Base-by-base conservation (phyloP, 2,797 vertebrate genomes). In the Oophaga sylvatica region DNA sequence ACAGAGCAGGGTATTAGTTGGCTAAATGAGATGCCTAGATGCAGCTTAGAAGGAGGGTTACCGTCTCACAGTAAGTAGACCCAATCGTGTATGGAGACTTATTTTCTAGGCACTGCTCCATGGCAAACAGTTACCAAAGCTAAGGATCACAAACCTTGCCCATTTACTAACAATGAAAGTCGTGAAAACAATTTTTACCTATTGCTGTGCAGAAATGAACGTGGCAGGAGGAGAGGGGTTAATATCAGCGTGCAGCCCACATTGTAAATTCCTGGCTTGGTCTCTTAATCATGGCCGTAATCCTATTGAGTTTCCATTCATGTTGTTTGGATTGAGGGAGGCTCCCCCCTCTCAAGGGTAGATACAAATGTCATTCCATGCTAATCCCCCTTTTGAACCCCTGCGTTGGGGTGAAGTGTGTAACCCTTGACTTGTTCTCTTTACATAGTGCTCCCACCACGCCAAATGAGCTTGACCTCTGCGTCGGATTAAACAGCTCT, bases 281-380 rank as follows among this genome's bases (percentile, higher is more conserved):
- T 45, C 88, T 80, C 82, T 78, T 89, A 76, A 82, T 89, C 71
- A 59, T 70, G 80, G 77, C 71, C 62, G 71, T 89, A 89, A 89
- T 89, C 88, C 84, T 83, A 83, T 80, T 87, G 84, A 89, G 73
- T 86, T 80, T 78, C 60, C 75, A 83, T 87, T 89, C 65, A 71
- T 79, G 80, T 75, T 89, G 80, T 89, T 89, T 86, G 84, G 87
- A 86, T 86, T 86, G 83, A 41, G 82, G 82, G 83, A 83, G 56
- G 73, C 63, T 70, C 70, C 88, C 53, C n/a, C 62, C 48, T 76
- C 82, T 78, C 57, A 89, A 79, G 80, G 73, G 71, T 71, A 79
- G 56, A 71, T 87, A 79, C 63, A 78, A 82, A 83, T 89, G 84
- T 89, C 84, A 89, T 79, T 83, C 26, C 56, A n/a, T 35, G 29